Conservation (phyloP, 2,888 invertebrate genomes). For the Crioceris asparagi region DNA sequence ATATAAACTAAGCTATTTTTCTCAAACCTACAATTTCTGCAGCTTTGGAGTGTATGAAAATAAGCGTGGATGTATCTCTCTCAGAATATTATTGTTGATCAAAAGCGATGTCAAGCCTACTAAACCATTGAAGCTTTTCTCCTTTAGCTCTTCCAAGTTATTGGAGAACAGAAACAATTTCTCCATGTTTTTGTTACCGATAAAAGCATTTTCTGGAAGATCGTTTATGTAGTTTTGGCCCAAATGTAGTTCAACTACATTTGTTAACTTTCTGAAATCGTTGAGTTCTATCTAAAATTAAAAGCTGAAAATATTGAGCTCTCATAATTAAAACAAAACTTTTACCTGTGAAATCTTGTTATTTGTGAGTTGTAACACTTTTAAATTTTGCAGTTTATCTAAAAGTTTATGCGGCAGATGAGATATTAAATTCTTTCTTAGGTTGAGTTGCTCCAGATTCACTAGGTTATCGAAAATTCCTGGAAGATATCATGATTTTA, state of each 20-base stretch:
- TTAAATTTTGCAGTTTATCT: conserved; percentile 41
- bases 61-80: conserved; percentile 49
- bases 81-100: conserved; percentile 60
- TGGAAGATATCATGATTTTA: conserved; percentile 18
- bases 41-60: conserved; percentile 55
- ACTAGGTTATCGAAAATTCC: conserved; percentile 44
- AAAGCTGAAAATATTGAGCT: not conserved
- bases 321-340: conserved; percentile 1
- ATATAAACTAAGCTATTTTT: too few species aligned
- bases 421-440: conserved; percentile 46
- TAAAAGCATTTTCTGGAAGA: conserved; percentile 49
- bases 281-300: conserved; percentile 42
- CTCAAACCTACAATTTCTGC: conserved; percentile 63
- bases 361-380: conserved; percentile 44
- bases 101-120: conserved; percentile 54
- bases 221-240: conserved; percentile 54
- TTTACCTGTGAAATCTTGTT: conserved; percentile 42
- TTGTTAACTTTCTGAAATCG: conserved; percentile 45
- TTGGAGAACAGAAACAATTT: conserved; percentile 60
- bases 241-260: conserved; percentile 54
- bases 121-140: conserved; percentile 51
- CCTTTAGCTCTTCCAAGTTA: conserved; percentile 50
- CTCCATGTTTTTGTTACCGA: conserved; percentile 46
- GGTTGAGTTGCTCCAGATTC: conserved; percentile 44
- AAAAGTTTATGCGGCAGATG: conserved; percentile 42